Percentiles rank a stretch among this genome's conserved stretches.
Conservation (phyloP, 2,113 vertebrate species). For the Ictalurus punctatus region DNA sequence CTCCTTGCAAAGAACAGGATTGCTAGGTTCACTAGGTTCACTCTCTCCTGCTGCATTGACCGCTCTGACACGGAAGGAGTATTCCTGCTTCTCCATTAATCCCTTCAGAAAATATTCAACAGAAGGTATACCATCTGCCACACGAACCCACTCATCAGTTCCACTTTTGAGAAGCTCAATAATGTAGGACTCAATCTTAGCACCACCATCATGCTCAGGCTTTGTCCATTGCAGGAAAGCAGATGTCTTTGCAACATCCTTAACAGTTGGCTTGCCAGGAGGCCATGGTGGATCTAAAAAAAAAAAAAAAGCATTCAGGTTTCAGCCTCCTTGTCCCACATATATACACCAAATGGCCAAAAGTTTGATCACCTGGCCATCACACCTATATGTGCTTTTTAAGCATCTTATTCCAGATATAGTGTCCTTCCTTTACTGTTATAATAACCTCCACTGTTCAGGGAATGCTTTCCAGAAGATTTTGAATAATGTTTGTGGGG, state of each 20-base stretch:
- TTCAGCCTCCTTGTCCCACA: neutral
- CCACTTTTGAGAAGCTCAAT: conserved; percentile 95
- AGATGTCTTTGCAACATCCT: conserved; percentile 89
- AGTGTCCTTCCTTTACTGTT: neutral
- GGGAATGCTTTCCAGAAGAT: neutral
- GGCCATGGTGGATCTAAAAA: conserved; percentile 92
- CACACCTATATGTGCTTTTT: neutral
- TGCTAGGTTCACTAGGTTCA: conserved; percentile 94
- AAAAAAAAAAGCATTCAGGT: conserved; percentile 36
- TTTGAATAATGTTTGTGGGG: neutral
- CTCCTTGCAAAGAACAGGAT: conserved; percentile 94
- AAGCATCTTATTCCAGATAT: neutral
- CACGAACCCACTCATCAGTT: conserved; percentile 92
- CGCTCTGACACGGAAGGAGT: conserved; percentile 92
- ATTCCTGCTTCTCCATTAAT: conserved; percentile 97
- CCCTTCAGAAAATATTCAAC: conserved; percentile 87
- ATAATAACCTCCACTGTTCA: neutral
- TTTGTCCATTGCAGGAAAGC: conserved; percentile 89
- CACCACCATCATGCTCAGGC: conserved; percentile 95
- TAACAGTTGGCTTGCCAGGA: conserved; percentile 92
- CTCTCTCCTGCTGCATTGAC: conserved; percentile 94
- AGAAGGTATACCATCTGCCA: conserved; percentile 82
- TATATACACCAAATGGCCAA: neutral
- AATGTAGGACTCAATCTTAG: conserved; percentile 92
- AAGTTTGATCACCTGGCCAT: neutral